Base-by-base conservation (phyloP, 2,888 invertebrate genomes). In the Aspidapion aeneum region DNA sequence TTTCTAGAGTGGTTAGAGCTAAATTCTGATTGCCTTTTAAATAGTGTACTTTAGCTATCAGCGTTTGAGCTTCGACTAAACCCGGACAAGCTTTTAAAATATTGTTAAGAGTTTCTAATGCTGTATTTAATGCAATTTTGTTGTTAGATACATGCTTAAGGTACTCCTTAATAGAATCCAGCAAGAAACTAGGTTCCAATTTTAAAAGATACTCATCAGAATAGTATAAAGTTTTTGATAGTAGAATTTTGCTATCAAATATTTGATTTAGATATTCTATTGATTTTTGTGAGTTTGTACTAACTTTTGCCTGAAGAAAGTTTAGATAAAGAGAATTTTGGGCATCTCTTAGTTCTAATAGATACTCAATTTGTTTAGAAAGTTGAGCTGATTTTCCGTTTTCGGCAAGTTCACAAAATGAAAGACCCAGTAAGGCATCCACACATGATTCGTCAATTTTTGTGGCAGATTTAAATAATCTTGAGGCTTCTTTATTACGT, bases 401-500 rank as follows among this genome's bases (percentile, higher is more conserved):
- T 70, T 93, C 90, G 63, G 84, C 79, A 71, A 94, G 82, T 78
- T 95, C 94, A 77, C 95, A 94, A 2, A 89, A 80, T 12, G 95
- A 93, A 58, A 95, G 81, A 0, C 96, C 95, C 78, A 89, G 86
- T 1, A 96, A 80, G 0, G 94, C 93, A 18, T 85, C 81, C 21
- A 93, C 88, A 18, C 91, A 93, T 49, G 91, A 89, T 70, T 93
- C 93, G 74, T 96, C 93, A 16, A 93, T 82, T 79, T 93, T 92
- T 58, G 93, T 89, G 0, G 94, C 93, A 58, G 87, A 88, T 64
- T 71, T 73, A 62, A 74, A 72, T 50, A 63, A 64, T 54, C 70
- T 67, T 3, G 48, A 49, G 0, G 96, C 93, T 69, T 96, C 95
- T 73, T 88, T 90, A 17, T 85, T 81, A 72, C 90, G 91, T 0